Base-by-base conservation (phyloP, 2,113 vertebrate genomes). In the Pluvialis apricaria region DNA sequence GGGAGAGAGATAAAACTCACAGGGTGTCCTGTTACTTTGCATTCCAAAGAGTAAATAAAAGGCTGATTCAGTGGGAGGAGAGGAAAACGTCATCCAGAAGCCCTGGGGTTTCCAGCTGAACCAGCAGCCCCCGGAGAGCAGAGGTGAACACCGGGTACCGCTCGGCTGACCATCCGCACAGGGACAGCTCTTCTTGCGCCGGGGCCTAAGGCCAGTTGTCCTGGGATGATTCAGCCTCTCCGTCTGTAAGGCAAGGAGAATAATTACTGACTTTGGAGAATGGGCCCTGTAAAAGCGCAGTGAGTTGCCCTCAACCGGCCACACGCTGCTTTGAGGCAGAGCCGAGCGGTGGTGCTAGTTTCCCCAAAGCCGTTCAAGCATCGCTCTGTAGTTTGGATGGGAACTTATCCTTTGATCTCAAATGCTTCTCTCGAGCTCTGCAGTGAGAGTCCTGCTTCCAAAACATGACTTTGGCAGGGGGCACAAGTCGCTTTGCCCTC, bases 21-120 rank as follows among this genome's bases (percentile, higher is more conserved):
- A 19, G 91, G 73, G 95, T 93, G 92, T 85, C 90, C 92, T 82
- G 90, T 92, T 97, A 94, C 94, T 83, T 96, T 88, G 82, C 92
- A 95, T 96, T 96, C 94, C 97, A 85, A 73, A 90, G 94, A 17
- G 95, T 75, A 88, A 96, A 96, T 84, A 88, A 88, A 94, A 81
- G 93, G 81, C 86, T 97, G 96, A 97, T 88, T 97, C 97, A 97
- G 61, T 95, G 96, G 95, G 96, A 97, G 96, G 96, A 90, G 92
- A 73, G 68, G 72, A 81, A 51, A 91, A 69, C 75, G 88, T 81
- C 94, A 86, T 7, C 45, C 77, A 21, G 47, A 13, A 80, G 90
- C 58, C 32, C 83, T 34, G 71, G 1, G 82, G 82, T 73, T 90
- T 94, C 72, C 92, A 84, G 52, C 49, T 76, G 76, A 89, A 92